Conservation (phyloP, 2,888 invertebrate species). For the Sphecodes monilicornis region DNA sequence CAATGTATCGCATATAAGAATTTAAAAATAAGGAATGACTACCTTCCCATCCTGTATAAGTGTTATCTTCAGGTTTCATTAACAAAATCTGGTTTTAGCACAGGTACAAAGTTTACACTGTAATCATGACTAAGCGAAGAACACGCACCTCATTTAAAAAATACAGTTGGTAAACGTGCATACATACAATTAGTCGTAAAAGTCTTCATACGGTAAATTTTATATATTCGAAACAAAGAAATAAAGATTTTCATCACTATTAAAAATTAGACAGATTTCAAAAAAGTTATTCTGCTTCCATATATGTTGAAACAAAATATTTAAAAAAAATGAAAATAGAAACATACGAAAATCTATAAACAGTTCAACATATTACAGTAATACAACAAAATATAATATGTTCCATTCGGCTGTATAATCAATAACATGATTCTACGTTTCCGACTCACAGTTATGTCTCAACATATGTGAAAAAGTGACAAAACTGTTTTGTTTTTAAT, state of each 20-base stretch:
- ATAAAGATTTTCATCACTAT: background rate
- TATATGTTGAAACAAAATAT: too few relatives aligned
- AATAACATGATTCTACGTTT: too few relatives aligned
- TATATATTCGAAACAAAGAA: background rate
- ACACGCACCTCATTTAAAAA: slow-evolving; percentile 5
- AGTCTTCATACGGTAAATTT: background rate
- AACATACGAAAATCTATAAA: background rate
- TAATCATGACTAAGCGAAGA: slow-evolving; percentile 7
- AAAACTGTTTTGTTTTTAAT: too few relatives aligned
- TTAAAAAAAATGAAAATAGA: background rate
- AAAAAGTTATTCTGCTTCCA: background rate
- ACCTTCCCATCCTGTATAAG: slow-evolving; percentile 9
- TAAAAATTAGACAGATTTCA: background rate
- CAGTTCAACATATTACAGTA: background rate
- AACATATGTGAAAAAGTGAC: too few relatives aligned
- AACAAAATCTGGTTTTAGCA: slow-evolving; percentile 15
- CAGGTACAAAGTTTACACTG: slow-evolving; percentile 3
- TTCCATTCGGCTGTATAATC: too few relatives aligned
- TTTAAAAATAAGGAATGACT: slow-evolving; percentile 10
- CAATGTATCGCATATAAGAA: slow-evolving; percentile 10
- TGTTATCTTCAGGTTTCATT: slow-evolving; percentile 10
- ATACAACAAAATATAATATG: background rate
- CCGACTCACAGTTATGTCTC: too few relatives aligned
- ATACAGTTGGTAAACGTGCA: slow-evolving; percentile 14
- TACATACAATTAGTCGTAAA: slow-evolving; percentile 1